A percentile compares a stretch with the other conserved stretches of the same genome.
Evolutionary conservation across 2,797 vertebrate genomes (phyloP).

Genomic region (Eremophila alpestris): DNA sequence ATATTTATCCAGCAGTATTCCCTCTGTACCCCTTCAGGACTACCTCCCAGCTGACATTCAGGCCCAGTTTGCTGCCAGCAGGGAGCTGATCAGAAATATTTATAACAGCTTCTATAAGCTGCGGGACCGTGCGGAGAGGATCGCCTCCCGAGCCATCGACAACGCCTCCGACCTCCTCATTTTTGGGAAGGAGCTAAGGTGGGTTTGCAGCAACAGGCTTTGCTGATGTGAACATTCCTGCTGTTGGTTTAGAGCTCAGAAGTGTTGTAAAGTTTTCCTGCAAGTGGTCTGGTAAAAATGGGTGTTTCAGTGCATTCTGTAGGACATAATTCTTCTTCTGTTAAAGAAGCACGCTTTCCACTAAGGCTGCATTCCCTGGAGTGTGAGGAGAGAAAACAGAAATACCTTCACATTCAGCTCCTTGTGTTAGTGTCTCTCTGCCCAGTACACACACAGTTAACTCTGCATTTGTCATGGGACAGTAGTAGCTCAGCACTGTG

Average conservation of each 20-base stretch:
- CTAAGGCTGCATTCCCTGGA: neutral
- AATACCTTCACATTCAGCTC: neutral
- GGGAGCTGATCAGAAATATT: conserved; percentile 92
- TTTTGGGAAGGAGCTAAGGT: conserved; percentile 96
- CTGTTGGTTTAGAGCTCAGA: neutral
- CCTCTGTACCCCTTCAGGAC: conserved; percentile 77
- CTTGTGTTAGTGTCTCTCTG: neutral
- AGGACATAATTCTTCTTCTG: neutral
- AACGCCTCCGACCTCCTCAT: conserved; percentile 92
- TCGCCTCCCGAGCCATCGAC: conserved; percentile 90
- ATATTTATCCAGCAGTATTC: neutral
- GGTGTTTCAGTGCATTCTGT: neutral
- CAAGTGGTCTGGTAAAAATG: neutral
- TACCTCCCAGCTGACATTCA: conserved; percentile 94
- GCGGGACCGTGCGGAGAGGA: conserved; percentile 90
- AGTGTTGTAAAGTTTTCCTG: neutral
- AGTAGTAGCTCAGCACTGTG: neutral
- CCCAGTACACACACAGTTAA: neutral
- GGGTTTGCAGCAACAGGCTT: neutral
- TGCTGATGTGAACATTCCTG: fast-evolving
- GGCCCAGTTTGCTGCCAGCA: conserved; percentile 89
- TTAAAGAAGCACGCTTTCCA: neutral
- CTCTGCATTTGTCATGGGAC: neutral
- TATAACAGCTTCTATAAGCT: conserved; percentile 94
- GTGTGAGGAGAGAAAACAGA: neutral